Evolutionary conservation across 2,888 invertebrate genomes (phyloP).

Genomic region (Cremastinae sp.): DNA sequence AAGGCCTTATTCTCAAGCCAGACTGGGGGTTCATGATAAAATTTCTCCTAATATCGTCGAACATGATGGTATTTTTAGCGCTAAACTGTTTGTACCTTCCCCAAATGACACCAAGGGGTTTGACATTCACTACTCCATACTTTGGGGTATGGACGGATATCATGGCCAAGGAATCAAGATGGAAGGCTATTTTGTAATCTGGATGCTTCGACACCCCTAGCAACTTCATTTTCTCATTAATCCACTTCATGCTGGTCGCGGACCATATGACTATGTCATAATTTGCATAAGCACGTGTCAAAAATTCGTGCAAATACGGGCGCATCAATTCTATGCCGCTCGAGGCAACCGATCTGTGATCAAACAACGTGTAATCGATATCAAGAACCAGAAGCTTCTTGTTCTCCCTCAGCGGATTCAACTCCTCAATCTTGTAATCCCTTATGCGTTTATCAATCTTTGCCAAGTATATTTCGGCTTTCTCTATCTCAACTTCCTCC

Average conservation of each 20-base stretch:
- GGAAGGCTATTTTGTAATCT: conserved; percentile 95
- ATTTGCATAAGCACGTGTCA: conserved; percentile 91
- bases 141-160: conserved; percentile 95
- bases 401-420: conserved; percentile 91
- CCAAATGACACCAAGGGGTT: conserved; percentile 98
- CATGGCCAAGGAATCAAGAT: conserved; percentile 96
- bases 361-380: conserved; percentile 98
- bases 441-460: conserved; percentile 92
- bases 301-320: conserved; percentile 96
- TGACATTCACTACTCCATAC: conserved; percentile 96
- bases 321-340: conserved; percentile 94
- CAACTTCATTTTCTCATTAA: conserved; percentile 97
- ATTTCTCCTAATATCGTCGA: conserved; percentile 96
- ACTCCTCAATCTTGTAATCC: conserved; percentile 90
- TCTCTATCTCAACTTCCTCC: conserved; percentile 88
- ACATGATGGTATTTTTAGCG: conserved; percentile 97
- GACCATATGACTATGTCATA: conserved; percentile 99
- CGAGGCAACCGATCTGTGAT: conserved; percentile 96
- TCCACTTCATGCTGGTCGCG: conserved; percentile 99
- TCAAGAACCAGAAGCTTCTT: conserved; percentile 96
- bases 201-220: conserved; percentile 92
- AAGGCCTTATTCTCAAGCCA: conserved; percentile 94
- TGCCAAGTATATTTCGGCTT: conserved; percentile 86
- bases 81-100: conserved; percentile 95
- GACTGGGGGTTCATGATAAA: conserved; percentile 98